Percentiles rank a stretch among this genome's conserved stretches.
Evolutionary conservation across 2,888 invertebrate genomes (phyloP).

Genomic region (Leptopilina syphax): DNA sequence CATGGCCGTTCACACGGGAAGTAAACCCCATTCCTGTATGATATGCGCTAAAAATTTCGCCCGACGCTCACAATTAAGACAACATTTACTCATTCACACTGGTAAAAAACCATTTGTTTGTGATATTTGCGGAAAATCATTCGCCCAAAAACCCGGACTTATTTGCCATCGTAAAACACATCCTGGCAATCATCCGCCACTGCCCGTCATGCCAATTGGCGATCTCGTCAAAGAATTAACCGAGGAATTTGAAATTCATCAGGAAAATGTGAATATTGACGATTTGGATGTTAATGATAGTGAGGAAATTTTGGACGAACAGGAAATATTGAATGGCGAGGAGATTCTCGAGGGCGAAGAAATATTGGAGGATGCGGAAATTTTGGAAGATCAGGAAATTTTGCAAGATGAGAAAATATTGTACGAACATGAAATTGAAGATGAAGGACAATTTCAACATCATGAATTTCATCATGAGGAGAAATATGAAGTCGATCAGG

Average conservation of each 20-base stretch:
- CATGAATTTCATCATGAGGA: too few relatives aligned
- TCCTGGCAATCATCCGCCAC: slow-evolving; percentile 72
- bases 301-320: neutral
- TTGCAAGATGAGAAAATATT: neutral
- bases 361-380: neutral
- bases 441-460: neutral
- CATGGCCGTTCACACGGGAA: slow-evolving; percentile 74
- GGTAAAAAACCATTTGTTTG: slow-evolving; percentile 73
- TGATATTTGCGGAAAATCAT: slow-evolving; percentile 74
- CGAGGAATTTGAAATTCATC: slow-evolving; percentile 56
- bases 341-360: slow-evolving; percentile 52
- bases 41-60: slow-evolving; percentile 74
- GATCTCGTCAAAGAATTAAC: slow-evolving; percentile 74
- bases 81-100: slow-evolving; percentile 74
- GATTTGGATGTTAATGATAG: slow-evolving; percentile 1
- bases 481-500: neutral
- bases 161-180: slow-evolving; percentile 75
- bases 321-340: neutral
- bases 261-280: slow-evolving; percentile 15
- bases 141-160: slow-evolving; percentile 73
- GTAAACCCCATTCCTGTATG: slow-evolving; percentile 71
- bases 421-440: slow-evolving; percentile 22
- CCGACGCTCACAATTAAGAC: slow-evolving; percentile 71
- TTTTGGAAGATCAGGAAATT: slow-evolving; percentile 32
- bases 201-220: slow-evolving; percentile 75